Evolutionary conservation across 2,113 vertebrate species (phyloP), one percentile per base, ranked within the genome.

Genomic region (Xiphophorus maculatus): DNA sequence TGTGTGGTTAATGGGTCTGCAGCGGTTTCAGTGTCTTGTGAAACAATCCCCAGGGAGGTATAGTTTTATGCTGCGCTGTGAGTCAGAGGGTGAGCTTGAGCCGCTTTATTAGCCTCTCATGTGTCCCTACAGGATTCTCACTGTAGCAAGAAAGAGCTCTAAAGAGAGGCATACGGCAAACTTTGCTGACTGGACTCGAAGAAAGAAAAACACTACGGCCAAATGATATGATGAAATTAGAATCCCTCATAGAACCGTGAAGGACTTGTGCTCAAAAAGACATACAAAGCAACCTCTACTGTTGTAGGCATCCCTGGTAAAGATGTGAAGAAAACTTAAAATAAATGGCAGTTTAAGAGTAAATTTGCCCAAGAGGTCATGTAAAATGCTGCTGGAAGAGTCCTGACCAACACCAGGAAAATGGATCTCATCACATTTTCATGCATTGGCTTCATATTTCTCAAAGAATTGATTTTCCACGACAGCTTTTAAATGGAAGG

Each of bases 61-160:
- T 87, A 11, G 82, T 61, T 88, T 86, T 81, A 85, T 81, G 80
- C 66, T 6, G 35, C 70, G 27, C 61, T 42, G 75, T 79, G 79
- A 73, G 70, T 69, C 70, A 48, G 33, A 74, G 84, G 78, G 73
- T 80, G 77, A 86, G 84, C 81, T 76, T 85, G 77, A 83, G 74
- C 25, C 25, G 77, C 63, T 90, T 91, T 86, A 89, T 84, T 87
- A 86, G 73, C 70, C 87, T 87, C 87, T 66, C 48, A 58, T 69
- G 89, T 14, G 66, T 79, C 71, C 85, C 66, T 74, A 80, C 79
- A 75, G 82, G 73, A 81, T 71, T 82, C 70, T 79, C 78, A 77
- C 86, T 87, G 68, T 69, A 69, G 69, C 80, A 73, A 85, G 79
- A 91, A 90, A 89, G 79, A 70, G 82, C 78, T 80, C 92, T 81